A percentile compares a stretch with the other conserved stretches of the same genome.
Conservation (phyloP, 53 echinoderm and acorn worm species). For the Echinarachnius parma region DNA sequence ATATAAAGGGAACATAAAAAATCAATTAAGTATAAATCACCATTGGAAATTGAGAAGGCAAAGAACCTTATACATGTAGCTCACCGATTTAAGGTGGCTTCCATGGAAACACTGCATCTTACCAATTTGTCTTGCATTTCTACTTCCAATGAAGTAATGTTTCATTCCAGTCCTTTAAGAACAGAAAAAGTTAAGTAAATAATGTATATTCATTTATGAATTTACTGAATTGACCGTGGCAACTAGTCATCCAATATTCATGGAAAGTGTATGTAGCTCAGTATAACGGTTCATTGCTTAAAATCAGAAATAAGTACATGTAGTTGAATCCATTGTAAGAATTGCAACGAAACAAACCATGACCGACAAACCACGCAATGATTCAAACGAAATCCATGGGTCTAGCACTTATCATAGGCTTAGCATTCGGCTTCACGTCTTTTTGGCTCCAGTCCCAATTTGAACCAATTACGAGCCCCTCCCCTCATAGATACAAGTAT, state of each 20-base stretch:
- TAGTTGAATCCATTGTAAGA: not conserved
- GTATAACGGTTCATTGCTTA: too few species aligned
- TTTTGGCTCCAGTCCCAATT: not conserved
- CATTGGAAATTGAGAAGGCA: too few species aligned
- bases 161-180: not conserved
- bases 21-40: not conserved
- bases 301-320: too few species aligned
- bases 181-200: not conserved
- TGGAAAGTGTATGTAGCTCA: too few species aligned
- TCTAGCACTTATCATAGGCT: not conserved
- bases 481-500: not conserved
- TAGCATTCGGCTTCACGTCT: not conserved
- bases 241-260: too few species aligned
- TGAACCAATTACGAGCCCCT: not conserved
- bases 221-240: too few species aligned
- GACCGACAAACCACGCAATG: too few species aligned
- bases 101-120: not conserved
- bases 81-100: not conserved
- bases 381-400: not conserved
- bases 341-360: not conserved
- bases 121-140: not conserved
- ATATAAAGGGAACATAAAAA: too few species aligned
- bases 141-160: not conserved
- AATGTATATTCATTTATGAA: too few species aligned
- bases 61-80: too few species aligned